These are phyloP conservation scores for Drosophila mojavensis DNA, from an alignment of 1,140 invertebrate genomes.

Conservation along the genomic window DNA sequence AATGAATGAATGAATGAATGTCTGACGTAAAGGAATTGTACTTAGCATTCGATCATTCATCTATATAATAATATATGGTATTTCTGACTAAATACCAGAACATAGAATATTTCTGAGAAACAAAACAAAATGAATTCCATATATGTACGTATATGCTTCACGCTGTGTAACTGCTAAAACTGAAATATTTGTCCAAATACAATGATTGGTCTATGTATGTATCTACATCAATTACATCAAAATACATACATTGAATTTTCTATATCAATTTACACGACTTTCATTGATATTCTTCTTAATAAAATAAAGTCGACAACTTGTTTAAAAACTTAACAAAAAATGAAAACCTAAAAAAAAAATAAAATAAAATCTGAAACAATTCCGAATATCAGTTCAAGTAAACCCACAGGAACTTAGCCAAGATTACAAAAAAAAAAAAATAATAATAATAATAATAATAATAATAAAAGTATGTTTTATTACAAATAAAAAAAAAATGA, in stretches of 20 bases:
- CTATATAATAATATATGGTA: slow-evolving; percentile 6
- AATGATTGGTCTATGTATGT: slow-evolving; percentile 22
- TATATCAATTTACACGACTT: slow-evolving; percentile 59
- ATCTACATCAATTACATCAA: slow-evolving; percentile 17
- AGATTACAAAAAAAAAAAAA: not conserved
- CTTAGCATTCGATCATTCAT: slow-evolving; percentile 9
- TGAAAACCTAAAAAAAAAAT: not conserved
- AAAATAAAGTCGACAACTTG: slow-evolving; percentile 22
- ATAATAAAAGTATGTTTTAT: slow-evolving; percentile 14
- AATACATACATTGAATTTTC: slow-evolving; percentile 39
- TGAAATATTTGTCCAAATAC: slow-evolving; percentile 22
- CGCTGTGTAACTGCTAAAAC: slow-evolving; percentile 9
- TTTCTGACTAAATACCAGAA: slow-evolving; percentile 1
- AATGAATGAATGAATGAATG: slow-evolving; percentile 5
- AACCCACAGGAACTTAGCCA: slow-evolving; percentile 15
- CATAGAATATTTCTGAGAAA: slow-evolving; percentile 5
- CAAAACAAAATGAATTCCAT: slow-evolving; percentile 1
- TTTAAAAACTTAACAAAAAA: not conserved
- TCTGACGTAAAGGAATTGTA: slow-evolving; percentile 24
- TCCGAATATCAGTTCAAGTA: slow-evolving; percentile 28
- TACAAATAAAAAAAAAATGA: slow-evolving; percentile 1
- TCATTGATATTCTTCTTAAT: slow-evolving; percentile 29
- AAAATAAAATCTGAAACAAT: not conserved
- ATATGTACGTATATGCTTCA: slow-evolving; percentile 15
- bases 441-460: slow-evolving; percentile 9